Evolutionary conservation across 2,888 invertebrate genomes (phyloP), one percentile per base, ranked within the genome.

Genomic region (Rhimphoctona megacephalus): DNA sequence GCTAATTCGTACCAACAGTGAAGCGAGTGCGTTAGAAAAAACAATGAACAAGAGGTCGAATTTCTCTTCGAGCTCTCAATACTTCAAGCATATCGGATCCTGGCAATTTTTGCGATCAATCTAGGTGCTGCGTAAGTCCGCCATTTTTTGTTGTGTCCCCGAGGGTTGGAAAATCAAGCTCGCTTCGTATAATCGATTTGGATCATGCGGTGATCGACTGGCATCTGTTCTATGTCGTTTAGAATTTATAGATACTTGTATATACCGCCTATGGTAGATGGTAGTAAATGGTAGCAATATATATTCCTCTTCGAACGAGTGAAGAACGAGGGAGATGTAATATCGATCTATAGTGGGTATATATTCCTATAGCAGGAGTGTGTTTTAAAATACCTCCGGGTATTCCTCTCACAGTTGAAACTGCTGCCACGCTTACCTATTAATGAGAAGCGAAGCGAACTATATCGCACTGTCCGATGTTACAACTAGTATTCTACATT

Each of bases 361-460:
- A 39, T 67, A 14, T 8, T 30, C 25, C 25, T 67, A 57, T 76
- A 52, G 33, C 6, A 6, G 46, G 36, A 66, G 70, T 64, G 46
- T 73, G 78, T 43, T 84, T 64, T 72, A 61, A 73, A 79, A 87
- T 87, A 82, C 84, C 87, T 82, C 82, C 61, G 54, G 73, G 39
- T 39, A 17, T 73, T 39, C 25, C 25, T 49, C 30, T 64, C 11
- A 19, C 52, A 49, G 46, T 52, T 57, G 43, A 67, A 61, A 73
- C 81, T 81, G 52, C 72, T 57, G 86, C 82, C 87, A 85, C 84
- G 87, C 82, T 80, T 80, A 85, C 82, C 87, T 84, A 87, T 87
- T 87, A 87, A 87, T 85, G 85, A 85, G 87, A 85, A 76, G 82
- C 82, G 70, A 72, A 82, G 61, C 72, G 70, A 85, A 79, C 82